A percentile compares a stretch with the other conserved stretches of the same genome.
Evolutionary conservation across 2,888 invertebrate species (phyloP).

Genomic region (Tinea semifulvella): DNA sequence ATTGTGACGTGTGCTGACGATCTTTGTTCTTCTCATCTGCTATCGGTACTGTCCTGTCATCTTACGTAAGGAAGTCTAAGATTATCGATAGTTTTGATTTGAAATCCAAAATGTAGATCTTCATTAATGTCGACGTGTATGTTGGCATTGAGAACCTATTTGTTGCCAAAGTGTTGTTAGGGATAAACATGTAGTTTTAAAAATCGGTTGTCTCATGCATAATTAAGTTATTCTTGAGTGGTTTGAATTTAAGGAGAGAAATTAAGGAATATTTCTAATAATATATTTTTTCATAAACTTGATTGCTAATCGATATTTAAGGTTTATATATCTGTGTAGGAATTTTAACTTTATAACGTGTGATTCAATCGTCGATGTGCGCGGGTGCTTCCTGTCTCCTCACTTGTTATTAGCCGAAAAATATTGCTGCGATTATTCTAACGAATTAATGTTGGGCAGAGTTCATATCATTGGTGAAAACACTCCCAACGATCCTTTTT

Average conservation of each 20-base stretch:
- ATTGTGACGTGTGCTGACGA: conserved; percentile 11
- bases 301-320: conserved; percentile 63
- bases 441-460: no score
- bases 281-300: conserved; percentile 68
- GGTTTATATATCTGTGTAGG: conserved; percentile 65
- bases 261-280: conserved; percentile 65
- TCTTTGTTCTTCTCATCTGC: conserved; percentile 26
- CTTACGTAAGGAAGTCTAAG: not conserved
- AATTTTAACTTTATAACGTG: conserved; percentile 53
- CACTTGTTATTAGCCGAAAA: no score
- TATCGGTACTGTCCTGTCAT: conserved; percentile 42
- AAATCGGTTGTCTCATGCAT: conserved; percentile 64
- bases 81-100: conserved; percentile 23
- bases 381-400: no score
- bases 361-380: conserved; percentile 28
- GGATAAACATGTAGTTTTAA: conserved; percentile 60
- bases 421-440: no score
- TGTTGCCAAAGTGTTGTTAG: conserved; percentile 69
- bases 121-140: conserved; percentile 44
- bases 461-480: no score
- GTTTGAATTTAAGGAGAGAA: conserved; percentile 59
- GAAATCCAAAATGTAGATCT: conserved; percentile 26
- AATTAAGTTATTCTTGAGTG: conserved; percentile 62
- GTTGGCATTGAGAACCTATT: conserved; percentile 53
- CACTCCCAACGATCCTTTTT: no score